Percentiles rank a stretch among this genome's conserved stretches.
These are phyloP conservation scores for Malurus elegans DNA, from an alignment of 2,113 vertebrate species.

Conservation along the genomic window DNA sequence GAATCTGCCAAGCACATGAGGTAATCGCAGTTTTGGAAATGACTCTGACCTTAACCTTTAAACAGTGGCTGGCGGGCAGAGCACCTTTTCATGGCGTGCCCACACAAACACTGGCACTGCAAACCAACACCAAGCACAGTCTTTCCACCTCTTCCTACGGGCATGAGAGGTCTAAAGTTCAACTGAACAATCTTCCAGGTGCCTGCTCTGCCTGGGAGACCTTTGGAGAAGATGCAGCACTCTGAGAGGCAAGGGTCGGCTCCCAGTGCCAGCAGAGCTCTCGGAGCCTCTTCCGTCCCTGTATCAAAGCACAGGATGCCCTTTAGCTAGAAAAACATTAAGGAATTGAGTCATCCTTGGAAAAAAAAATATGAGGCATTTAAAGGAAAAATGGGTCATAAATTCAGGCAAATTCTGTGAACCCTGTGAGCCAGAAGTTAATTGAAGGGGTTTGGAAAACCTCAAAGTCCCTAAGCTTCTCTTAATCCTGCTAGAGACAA, in stretches of 20 bases:
- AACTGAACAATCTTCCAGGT: not conserved
- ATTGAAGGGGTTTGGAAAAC: slow-evolving; percentile 58
- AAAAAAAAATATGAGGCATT: slow-evolving; percentile 4
- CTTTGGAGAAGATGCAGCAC: not conserved
- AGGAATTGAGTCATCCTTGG: slow-evolving; percentile 34
- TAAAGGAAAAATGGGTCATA: slow-evolving; percentile 58
- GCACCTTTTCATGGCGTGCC: slow-evolving; percentile 9
- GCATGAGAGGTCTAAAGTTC: slow-evolving; percentile 6
- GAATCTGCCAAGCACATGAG: slow-evolving; percentile 30
- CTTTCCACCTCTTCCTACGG: not conserved
- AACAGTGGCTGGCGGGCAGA: not conserved
- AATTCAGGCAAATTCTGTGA: slow-evolving; percentile 43
- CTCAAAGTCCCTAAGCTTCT: slow-evolving; percentile 14
- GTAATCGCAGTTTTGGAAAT: slow-evolving; percentile 32
- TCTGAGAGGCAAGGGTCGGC: not conserved
- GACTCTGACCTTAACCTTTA: slow-evolving; percentile 39
- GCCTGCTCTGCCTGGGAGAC: not conserved
- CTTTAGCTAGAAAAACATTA: slow-evolving; percentile 57
- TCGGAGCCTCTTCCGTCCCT: not conserved
- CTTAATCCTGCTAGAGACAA: not conserved
- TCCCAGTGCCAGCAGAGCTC: not conserved
- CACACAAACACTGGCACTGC: not conserved
- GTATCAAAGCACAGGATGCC: slow-evolving; percentile 52
- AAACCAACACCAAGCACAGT: not conserved
- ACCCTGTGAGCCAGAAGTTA: slow-evolving; percentile 17